Evolutionary conservation across 2,888 invertebrate genomes (phyloP), one percentile per base, ranked within the genome.

Genomic region (Antheraea assamensis): DNA sequence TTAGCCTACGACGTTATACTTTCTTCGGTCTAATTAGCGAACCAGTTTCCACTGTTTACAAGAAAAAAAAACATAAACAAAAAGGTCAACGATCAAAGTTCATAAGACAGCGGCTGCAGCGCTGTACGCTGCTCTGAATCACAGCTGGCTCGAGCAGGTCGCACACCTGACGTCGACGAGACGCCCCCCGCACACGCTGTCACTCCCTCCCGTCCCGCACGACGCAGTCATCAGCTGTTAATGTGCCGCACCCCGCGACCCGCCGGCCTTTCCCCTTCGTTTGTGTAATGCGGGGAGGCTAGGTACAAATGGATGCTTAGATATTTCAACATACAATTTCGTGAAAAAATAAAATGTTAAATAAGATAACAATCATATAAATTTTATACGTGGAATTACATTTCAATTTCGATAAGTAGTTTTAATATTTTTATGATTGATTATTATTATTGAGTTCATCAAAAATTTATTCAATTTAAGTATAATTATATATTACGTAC

Each of bases 241-340:
- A 94, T 93, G 91, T 90, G 82, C 79, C 87, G 82, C 85, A 89
- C 88, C 78, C 85, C 85, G 86, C 88, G 81, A 83, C 83, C 86
- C 86, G 81, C 85, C 84, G 85, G 87, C 92, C 94, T 94, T 95
- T 94, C 94, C 94, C 94, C 95, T 95, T 94, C 95, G 94, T 94
- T 94, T 92, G 94, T 91, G 93, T 93, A 93, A 94, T 92, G 90
- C 81, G 92, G 87, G 94, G 93, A 92, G 90, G 87, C 85, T 81
- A 85, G 92, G 90, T 87, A 77, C 81, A 70, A 52, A 73, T 58
- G 73, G 73, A 73, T 58, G 55, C 58, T 35, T 17, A 64, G 30
- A 64, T 58, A 13, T 21, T 58, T n/a, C 10, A 27, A 30, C 15
- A 64, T 10, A 30, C 30, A 64, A 3, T 64, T 64, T 30, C 17